Base-by-base conservation (phyloP, 2,888 invertebrate species). In the Rhamnusium bicolor region DNA sequence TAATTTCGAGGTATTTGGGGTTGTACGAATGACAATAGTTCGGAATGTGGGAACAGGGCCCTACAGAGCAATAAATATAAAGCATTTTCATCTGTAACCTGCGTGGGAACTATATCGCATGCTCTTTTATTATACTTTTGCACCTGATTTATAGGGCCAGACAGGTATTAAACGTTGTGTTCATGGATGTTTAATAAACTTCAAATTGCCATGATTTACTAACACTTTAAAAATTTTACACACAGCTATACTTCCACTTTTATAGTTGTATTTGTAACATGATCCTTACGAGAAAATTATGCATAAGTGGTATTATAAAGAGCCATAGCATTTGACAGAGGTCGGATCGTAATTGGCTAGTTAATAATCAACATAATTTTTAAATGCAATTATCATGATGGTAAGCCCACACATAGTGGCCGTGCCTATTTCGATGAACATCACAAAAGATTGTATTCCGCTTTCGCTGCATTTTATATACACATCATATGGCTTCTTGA, bases 81-180 rank as follows among this genome's bases (percentile, higher is more conserved):
- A 61, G 19, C 40, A 5, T 47, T 24, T 47, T 2, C n/a, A 29
- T 49, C 27, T 63, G 29, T 63, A 51, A 63, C 63, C 63, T 63
- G 63, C 63, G 63, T 63, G 63, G 63, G 63, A 63, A 63, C 24
- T 24, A 40, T 40, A 27, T 27, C 51, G 18, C 18, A 51, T 47
- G 62, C 40, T 24, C 62, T 21, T 62, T 58, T 29, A 58, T 72
- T 66, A 70, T 67, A 32, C 10, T 8, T 70, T 62, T 58, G 70
- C 75, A 75, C 75, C 75, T 75, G 75, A 72, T 75, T 68, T 63
- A 1, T 47, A 51, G 58, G 63, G 21, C 56, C 58, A 58, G n/a
- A 67, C 69, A 72, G 72, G 72, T 75, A 75, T 72, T 66, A 67
- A 62, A 70, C 62, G 21, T 51, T 8, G 8, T 16, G 16, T 10